Evolutionary conservation across 2,888 invertebrate genomes (phyloP), one percentile per base, ranked within the genome.

Genomic region (Sericinus montela): DNA sequence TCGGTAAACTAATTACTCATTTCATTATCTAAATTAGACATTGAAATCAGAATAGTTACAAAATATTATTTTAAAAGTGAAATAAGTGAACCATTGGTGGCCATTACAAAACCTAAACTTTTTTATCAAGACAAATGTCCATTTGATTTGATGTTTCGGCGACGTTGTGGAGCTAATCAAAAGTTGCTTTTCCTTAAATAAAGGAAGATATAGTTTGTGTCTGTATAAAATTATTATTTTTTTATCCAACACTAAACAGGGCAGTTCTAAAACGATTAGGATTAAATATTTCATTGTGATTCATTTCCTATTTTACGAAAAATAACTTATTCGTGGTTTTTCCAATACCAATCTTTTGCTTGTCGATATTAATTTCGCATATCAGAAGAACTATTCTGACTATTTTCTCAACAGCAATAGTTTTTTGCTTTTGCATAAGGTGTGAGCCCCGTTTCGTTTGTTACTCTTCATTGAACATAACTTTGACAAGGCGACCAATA

Each of bases 121-220:
- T 19, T 87, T 85, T 86, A 85, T 81, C 86, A 75, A 82, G 78
- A 84, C 84, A 80, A 87, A 85, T 86, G 86, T 87, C 88, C 83
- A 86, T 80, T 86, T 85, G 87, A 87, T 88, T 86, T 86, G 88
- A 87, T 88, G 88, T 87, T 88, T 87, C 86, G 87, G 87, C 87
- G 87, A 87, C 86, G 84, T 84, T 85, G 86, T 86, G 85, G 83
- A 59, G 57, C 84, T 85, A 83, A 86, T 87, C 75, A 67, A 73
- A 78, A 78, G 75, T 79, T 67, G 65, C 65, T 60, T 75, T 66
- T 67, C 65, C 72, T 79, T 70, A 65, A 73, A 66, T 68, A 72
- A n/a, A 65, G 62, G 65, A 67, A 56, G 45, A 62, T 53, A 52
- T 53, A 58, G 54, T 60, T 75, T 68, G 66, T 60, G 63, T 72